Percentiles rank a stretch among this genome's conserved stretches.
Evolutionary conservation across 2,113 vertebrate species (phyloP).

Genomic region (Muntiacus reevesi): DNA sequence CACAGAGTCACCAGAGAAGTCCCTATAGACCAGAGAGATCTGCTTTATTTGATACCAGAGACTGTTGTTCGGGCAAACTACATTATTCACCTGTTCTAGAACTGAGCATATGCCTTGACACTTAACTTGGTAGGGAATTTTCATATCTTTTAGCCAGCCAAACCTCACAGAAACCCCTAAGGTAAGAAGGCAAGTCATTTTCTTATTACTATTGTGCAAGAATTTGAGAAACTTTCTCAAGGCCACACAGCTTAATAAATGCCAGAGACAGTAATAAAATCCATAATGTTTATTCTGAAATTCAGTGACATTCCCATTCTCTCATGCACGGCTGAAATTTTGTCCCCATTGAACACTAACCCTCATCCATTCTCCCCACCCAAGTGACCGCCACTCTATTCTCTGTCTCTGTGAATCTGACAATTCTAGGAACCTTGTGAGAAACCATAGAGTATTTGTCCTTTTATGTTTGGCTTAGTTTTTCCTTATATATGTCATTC

Average conservation of each 20-base stretch:
- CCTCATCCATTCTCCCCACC: rapidly evolving
- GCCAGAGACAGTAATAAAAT: background rate
- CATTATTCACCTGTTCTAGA: background rate
- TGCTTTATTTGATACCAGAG: background rate
- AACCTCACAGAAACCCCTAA: background rate
- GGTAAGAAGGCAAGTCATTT: background rate
- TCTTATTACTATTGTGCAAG: background rate
- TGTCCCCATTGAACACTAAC: background rate
- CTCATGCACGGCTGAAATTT: background rate
- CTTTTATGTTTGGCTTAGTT: background rate
- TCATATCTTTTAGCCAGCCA: background rate
- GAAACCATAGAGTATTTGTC: too few relatives aligned
- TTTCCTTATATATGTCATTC: background rate
- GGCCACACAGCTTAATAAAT: background rate
- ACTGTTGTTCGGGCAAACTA: background rate
- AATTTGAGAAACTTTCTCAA: background rate
- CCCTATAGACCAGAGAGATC: background rate
- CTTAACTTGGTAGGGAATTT: background rate
- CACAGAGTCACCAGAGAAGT: background rate
- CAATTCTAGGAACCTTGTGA: rapidly evolving
- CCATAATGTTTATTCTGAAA: background rate
- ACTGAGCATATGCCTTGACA: background rate
- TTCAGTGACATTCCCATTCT: background rate
- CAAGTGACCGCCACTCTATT: background rate
- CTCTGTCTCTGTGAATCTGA: background rate